Conservation (phyloP, 2,888 invertebrate species). For the Apamea sordens region DNA sequence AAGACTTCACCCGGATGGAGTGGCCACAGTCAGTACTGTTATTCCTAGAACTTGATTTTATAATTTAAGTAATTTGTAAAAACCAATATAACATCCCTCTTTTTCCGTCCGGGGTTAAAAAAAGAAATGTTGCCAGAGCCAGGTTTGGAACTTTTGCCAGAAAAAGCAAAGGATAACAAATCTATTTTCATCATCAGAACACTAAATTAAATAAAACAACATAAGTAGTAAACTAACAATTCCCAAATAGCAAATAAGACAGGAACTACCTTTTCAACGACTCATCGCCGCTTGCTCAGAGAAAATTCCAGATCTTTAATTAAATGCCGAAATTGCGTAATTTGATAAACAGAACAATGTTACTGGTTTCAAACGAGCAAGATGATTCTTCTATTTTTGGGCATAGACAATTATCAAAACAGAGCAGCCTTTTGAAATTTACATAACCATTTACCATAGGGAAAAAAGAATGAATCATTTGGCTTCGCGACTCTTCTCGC, state of each 20-base stretch:
- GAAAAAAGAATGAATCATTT: slow-evolving; percentile 62
- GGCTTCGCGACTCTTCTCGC: slow-evolving; percentile 62
- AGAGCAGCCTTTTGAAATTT: slow-evolving; percentile 67
- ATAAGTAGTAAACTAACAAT: too few relatives aligned
- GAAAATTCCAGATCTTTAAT: slow-evolving; percentile 23
- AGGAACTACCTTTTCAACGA: background rate
- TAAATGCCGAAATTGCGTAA: slow-evolving; percentile 13
- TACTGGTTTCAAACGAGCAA: slow-evolving; percentile 11
- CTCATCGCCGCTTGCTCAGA: background rate
- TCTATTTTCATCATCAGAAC: background rate
- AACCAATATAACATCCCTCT: background rate
- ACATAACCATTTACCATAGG: slow-evolving; percentile 67
- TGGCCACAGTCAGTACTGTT: slow-evolving; percentile 90
- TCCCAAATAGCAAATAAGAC: background rate
- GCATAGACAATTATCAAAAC: slow-evolving; percentile 15
- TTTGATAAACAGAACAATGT: slow-evolving; percentile 53
- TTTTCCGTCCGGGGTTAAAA: too few relatives aligned
- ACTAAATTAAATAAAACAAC: background rate
- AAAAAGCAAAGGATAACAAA: background rate
- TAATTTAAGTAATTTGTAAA: background rate
- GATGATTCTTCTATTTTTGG: slow-evolving; percentile 62
- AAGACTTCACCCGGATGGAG: slow-evolving; percentile 93
- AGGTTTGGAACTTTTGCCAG: background rate
- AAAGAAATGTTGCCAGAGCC: background rate
- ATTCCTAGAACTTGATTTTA: slow-evolving; percentile 25